A percentile compares a stretch with the other conserved stretches of the same genome.
These are phyloP conservation scores for Malacoraja senta DNA, from an alignment of 2,797 vertebrate species.

Conservation along the genomic window DNA sequence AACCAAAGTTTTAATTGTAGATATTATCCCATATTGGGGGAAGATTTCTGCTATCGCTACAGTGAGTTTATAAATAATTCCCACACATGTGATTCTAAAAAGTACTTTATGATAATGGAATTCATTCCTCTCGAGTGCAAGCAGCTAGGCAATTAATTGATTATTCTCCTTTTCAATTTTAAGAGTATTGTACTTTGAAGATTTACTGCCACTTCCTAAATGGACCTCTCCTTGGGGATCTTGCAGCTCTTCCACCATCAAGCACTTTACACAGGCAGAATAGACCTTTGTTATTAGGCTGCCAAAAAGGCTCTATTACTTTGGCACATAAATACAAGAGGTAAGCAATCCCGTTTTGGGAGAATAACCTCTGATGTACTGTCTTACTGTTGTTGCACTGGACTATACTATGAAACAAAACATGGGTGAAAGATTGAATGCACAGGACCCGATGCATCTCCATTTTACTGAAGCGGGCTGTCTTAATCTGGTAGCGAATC, in stretches of 20 bases:
- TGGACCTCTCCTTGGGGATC: background rate
- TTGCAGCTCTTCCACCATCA: slow-evolving; percentile 11
- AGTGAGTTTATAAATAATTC: background rate
- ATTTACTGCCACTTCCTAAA: background rate
- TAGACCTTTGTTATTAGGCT: background rate
- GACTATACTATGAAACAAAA: background rate
- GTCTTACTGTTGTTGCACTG: background rate
- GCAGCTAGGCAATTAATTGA: background rate
- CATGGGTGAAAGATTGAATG: background rate
- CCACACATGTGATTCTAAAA: background rate
- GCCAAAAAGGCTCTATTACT: background rate
- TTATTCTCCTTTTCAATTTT: slow-evolving; percentile 2
- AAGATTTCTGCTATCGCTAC: background rate
- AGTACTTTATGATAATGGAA: background rate
- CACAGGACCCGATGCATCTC: background rate
- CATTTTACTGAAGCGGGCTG: background rate
- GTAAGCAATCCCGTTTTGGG: background rate
- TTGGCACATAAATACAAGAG: background rate
- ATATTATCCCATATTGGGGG: background rate
- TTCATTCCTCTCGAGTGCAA: background rate
- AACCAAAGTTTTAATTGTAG: background rate
- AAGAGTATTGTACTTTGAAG: slow-evolving; percentile 29
- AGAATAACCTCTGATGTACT: background rate
- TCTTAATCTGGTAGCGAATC: background rate
- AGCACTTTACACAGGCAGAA: slow-evolving; percentile 23